Evolutionary conservation across 1,140 invertebrate genomes (phyloP).

Genomic region (Hylyphantes graminicola): DNA sequence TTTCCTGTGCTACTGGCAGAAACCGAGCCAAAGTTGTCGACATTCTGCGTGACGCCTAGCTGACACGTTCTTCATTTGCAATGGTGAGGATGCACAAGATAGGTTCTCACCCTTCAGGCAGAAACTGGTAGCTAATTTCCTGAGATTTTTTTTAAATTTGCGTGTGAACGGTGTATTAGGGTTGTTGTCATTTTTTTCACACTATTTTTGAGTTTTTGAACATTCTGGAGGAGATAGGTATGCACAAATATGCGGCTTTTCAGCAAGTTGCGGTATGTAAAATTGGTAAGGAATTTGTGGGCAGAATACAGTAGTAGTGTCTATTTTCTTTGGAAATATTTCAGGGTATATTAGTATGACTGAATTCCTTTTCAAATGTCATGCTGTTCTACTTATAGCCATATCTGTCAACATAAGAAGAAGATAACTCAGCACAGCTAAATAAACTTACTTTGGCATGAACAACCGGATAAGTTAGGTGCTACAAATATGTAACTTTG

Average conservation of each 20-base stretch:
- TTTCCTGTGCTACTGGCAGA: not conserved
- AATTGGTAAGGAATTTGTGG: not conserved
- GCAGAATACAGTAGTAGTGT: too few species aligned
- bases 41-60: constrained; percentile 10
- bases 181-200: not conserved
- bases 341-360: too few species aligned
- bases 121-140: constrained; percentile 18
- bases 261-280: not conserved
- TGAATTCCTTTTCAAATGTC: too few species aligned
- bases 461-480: too few species aligned
- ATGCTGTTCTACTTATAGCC: too few species aligned
- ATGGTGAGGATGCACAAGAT: constrained; percentile 25
- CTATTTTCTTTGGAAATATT: too few species aligned
- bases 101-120: constrained; percentile 18
- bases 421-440: too few species aligned
- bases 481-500: too few species aligned
- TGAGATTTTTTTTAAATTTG: constrained; percentile 11
- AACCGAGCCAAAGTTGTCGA: constrained; percentile 28
- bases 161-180: not conserved
- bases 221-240: not conserved
- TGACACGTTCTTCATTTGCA: constrained; percentile 39
- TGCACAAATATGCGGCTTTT: not conserved
- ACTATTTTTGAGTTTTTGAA: not conserved
- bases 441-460: too few species aligned
- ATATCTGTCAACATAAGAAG: too few species aligned